Percentiles rank a stretch among this genome's conserved stretches.
Evolutionary conservation across 2,797 vertebrate species (phyloP).

Genomic region (Synaphobranchus kaupii): DNA sequence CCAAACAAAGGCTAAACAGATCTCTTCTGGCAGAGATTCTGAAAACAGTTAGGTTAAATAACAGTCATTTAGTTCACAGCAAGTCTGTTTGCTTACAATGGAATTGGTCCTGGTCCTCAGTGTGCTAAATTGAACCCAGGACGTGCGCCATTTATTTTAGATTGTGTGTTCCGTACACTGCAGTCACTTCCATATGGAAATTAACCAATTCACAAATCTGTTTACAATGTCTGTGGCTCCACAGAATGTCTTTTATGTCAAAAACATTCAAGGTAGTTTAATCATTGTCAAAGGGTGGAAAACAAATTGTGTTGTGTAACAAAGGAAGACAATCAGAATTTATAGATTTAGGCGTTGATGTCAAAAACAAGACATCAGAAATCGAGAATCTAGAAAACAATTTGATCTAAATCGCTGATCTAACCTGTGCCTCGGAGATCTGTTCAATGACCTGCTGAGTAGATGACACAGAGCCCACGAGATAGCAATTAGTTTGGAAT

Average conservation of each 20-base stretch:
- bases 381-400: background rate
- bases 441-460: constrained; percentile 10
- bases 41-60: constrained; percentile 47
- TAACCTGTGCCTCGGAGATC: constrained; percentile 24
- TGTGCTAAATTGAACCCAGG: constrained; percentile 40
- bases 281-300: background rate
- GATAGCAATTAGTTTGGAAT: constrained; percentile 25
- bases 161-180: constrained; percentile 37
- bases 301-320: background rate
- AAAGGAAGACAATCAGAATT: background rate
- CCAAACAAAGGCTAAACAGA: constrained; percentile 54
- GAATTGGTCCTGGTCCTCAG: constrained; percentile 49
- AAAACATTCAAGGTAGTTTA: constrained; percentile 11
- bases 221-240: constrained; percentile 25
- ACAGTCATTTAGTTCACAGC: constrained; percentile 55
- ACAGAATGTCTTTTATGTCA: constrained; percentile 10
- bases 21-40: constrained; percentile 53
- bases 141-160: constrained; percentile 45
- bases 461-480: constrained; percentile 17
- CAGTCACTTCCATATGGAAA: constrained; percentile 53
- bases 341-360: background rate
- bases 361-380: background rate
- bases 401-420: constrained; percentile 27
- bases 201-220: constrained; percentile 37
- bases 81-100: constrained; percentile 56